A percentile compares a stretch with the other conserved stretches of the same genome.
phyloP scores from a whole-genome alignment of 2,888 invertebrate genomes.

The Oscheius sp. region DNA sequence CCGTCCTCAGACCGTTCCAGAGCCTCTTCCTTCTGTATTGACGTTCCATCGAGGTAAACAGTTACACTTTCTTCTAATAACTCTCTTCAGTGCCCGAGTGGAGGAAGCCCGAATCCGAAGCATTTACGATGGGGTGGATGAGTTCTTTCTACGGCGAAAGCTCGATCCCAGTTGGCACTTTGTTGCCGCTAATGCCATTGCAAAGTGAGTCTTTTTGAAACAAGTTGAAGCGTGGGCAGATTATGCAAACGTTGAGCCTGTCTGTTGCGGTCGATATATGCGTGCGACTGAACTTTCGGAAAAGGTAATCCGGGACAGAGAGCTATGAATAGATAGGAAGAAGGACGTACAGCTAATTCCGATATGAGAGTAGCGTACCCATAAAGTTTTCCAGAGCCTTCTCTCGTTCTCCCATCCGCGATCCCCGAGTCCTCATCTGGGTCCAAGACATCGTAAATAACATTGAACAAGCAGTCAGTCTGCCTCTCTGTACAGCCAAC shows the following conservation, averaged over 20 bases:
- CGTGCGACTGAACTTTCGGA: no score
- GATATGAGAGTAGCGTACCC: neutral
- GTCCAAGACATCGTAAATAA: slow-evolving; percentile 13
- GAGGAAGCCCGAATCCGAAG: slow-evolving; percentile 27
- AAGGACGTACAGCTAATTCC: neutral
- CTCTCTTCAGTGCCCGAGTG: neutral
- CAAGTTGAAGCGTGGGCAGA: no score
- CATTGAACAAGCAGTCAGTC: slow-evolving; percentile 29
- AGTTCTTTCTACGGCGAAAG: slow-evolving; percentile 32
- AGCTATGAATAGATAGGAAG: neutral
- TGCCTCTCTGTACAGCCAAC: slow-evolving; percentile 12
- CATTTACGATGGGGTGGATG: slow-evolving; percentile 29
- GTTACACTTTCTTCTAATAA: neutral
- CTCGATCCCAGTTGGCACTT: slow-evolving; percentile 26
- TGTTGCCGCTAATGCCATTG: slow-evolving; percentile 17
- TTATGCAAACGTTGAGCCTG: neutral
- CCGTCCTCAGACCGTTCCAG: slow-evolving; percentile 6
- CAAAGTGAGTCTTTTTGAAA: neutral
- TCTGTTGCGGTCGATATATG: neutral
- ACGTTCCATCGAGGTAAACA: neutral
- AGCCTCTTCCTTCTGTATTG: slow-evolving; percentile 15
- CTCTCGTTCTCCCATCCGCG: slow-evolving; percentile 20
- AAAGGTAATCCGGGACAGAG: neutral
- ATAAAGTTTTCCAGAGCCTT: slow-evolving; percentile 32
- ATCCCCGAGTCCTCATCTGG: slow-evolving; percentile 28